Conservation (phyloP, 2,797 vertebrate genomes). For the Psittacula derbiana region DNA sequence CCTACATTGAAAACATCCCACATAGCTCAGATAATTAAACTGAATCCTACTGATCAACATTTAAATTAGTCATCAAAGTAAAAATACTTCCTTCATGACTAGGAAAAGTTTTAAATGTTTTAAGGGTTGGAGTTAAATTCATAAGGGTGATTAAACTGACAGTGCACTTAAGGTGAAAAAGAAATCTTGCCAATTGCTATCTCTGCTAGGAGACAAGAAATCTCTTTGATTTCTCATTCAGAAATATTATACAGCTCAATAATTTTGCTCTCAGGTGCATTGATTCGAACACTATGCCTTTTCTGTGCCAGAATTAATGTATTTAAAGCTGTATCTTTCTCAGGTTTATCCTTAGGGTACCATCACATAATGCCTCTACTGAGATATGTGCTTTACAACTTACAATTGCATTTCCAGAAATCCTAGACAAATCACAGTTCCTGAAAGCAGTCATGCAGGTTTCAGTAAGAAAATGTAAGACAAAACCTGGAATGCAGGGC, state of each 20-base stretch:
- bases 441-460: background rate
- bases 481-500: background rate
- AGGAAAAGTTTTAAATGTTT: constrained; percentile 1
- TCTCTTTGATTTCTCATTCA: constrained; percentile 36
- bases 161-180: background rate
- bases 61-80: constrained; percentile 31
- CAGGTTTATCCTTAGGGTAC: background rate
- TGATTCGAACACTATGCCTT: background rate
- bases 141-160: constrained; percentile 36
- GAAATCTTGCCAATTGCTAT: background rate
- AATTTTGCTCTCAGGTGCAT: background rate
- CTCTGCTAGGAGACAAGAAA: background rate
- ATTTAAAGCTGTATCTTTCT: background rate
- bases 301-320: background rate
- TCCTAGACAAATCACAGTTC: background rate
- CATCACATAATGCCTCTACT: background rate
- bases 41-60: background rate
- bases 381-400: background rate
- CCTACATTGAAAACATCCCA: background rate
- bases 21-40: background rate
- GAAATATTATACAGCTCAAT: background rate
- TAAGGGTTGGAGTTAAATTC: background rate
- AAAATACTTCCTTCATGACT: background rate
- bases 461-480: background rate
- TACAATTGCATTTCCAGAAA: background rate